phyloP scores from a whole-genome alignment of 2,888 invertebrate species.

The Morpho helenor region DNA sequence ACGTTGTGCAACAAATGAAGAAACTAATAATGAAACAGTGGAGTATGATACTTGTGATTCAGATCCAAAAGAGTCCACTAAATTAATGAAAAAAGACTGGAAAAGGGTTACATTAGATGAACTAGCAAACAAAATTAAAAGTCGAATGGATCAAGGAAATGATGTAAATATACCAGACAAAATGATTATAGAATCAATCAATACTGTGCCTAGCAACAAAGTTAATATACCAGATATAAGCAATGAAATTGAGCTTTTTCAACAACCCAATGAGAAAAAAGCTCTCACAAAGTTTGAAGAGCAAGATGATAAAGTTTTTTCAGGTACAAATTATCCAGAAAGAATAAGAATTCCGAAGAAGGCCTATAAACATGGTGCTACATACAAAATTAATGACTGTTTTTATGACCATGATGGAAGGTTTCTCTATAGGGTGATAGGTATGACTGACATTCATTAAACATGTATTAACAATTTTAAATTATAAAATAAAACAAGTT shows the following conservation, averaged over 20 bases:
- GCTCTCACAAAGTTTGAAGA: conserved; percentile 40
- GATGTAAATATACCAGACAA: conserved; percentile 52
- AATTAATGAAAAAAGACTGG: conserved; percentile 33
- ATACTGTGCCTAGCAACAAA: conserved; percentile 24
- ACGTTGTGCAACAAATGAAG: conserved; percentile 53
- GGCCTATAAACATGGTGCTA: conserved; percentile 80
- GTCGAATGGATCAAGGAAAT: conserved; percentile 49
- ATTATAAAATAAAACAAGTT: conserved; percentile 46
- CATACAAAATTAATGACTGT: conserved; percentile 87
- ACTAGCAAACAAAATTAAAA: conserved; percentile 52
- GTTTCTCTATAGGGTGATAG: conserved; percentile 89
- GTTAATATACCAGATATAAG: conserved; percentile 29
- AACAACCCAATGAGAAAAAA: conserved; percentile 31
- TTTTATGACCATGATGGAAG: conserved; percentile 90
- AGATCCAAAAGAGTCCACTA: conserved; percentile 17
- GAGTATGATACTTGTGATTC: conserved; percentile 10
- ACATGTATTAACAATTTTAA: conserved; percentile 5
- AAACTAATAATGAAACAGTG: conserved; percentile 22
- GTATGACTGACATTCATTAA: conserved; percentile 66
- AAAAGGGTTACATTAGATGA: conserved; percentile 58
- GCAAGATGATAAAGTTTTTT: conserved; percentile 35
- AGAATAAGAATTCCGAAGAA: conserved; percentile 85
- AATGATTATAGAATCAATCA: conserved; percentile 48
- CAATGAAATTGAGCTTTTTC: conserved; percentile 43
- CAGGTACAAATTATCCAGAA: conserved; percentile 71